phyloP scores from a whole-genome alignment of 2,797 vertebrate species.

The Mus spretus region DNA sequence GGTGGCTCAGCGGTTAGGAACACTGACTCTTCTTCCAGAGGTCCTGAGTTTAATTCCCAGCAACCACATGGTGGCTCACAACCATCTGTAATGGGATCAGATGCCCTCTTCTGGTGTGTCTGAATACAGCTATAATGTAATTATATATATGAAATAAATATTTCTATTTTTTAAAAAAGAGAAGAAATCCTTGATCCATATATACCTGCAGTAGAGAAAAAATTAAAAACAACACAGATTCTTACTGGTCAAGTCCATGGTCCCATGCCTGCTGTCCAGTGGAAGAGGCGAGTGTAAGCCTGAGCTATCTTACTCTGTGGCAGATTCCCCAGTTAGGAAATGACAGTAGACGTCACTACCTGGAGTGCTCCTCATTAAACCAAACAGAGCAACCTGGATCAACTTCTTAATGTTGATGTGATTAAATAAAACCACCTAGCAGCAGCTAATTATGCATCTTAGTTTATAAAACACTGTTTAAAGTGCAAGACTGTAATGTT shows the following conservation, averaged over 20 bases:
- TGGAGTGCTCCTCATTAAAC: constrained; percentile 86
- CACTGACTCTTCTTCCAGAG: too few species aligned
- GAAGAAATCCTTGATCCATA: neutral
- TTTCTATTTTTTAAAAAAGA: too few species aligned
- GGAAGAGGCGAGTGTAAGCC: constrained; percentile 42
- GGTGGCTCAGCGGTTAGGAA: too few species aligned
- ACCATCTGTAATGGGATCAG: too few species aligned
- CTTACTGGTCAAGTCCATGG: neutral
- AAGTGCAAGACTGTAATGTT: constrained; percentile 85
- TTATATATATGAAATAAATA: too few species aligned
- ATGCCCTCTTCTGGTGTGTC: too few species aligned
- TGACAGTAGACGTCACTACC: constrained; percentile 79
- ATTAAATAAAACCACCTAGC: constrained; percentile 85
- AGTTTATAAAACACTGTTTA: constrained; percentile 83
- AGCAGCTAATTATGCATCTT: constrained; percentile 87
- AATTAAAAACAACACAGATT: constrained; percentile 45
- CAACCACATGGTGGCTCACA: too few species aligned
- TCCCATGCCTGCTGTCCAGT: neutral
- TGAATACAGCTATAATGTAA: too few species aligned
- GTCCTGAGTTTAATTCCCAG: too few species aligned
- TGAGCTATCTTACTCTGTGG: constrained; percentile 75
- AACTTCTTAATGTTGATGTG: constrained; percentile 85
- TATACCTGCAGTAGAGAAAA: constrained; percentile 22
- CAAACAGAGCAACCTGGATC: constrained; percentile 85
- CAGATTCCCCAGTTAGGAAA: constrained; percentile 84